A percentile compares a stretch with the other conserved stretches of the same genome.
Evolutionary conservation across 2,888 invertebrate genomes (phyloP).

Genomic region (Andrena haemorrhoa): DNA sequence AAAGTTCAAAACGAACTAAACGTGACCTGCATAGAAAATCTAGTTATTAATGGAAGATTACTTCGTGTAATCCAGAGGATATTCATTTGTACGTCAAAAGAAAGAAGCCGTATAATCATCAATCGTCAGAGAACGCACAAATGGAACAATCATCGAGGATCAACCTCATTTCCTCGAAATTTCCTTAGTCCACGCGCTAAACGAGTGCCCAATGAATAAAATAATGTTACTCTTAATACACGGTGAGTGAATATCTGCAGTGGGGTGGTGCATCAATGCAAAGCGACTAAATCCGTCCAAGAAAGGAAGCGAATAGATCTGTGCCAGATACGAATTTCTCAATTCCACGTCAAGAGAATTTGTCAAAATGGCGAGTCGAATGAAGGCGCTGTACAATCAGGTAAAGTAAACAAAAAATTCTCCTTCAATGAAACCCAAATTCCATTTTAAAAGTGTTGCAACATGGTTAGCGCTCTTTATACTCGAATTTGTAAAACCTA

Average conservation of each 20-base stretch:
- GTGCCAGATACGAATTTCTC: neutral
- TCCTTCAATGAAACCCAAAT: neutral
- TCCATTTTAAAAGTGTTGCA: neutral
- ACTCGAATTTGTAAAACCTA: too few relatives aligned
- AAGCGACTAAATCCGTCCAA: neutral
- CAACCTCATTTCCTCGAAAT: neutral
- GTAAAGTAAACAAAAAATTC: constrained; percentile 48
- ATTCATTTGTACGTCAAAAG: neutral
- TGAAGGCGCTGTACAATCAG: constrained; percentile 79
- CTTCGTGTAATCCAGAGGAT: neutral
- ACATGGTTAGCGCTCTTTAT: too few relatives aligned
- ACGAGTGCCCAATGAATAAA: neutral
- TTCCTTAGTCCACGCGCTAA: neutral
- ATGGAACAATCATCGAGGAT: constrained; percentile 8
- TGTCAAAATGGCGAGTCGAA: constrained; percentile 74
- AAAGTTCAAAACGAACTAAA: neutral
- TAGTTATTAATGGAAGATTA: neutral
- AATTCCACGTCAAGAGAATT: neutral
- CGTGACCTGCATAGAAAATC: neutral
- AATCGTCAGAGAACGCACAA: neutral
- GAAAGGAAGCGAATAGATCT: neutral
- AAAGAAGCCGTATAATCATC: too few relatives aligned
- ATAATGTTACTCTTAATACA: neutral
- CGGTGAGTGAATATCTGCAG: constrained; percentile 2
- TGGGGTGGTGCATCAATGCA: neutral